A percentile compares a stretch with the other conserved stretches of the same genome.
These are phyloP conservation scores for Sabellastarte sp. DNA, from an alignment of 2,888 invertebrate genomes.

Conservation along the genomic window DNA sequence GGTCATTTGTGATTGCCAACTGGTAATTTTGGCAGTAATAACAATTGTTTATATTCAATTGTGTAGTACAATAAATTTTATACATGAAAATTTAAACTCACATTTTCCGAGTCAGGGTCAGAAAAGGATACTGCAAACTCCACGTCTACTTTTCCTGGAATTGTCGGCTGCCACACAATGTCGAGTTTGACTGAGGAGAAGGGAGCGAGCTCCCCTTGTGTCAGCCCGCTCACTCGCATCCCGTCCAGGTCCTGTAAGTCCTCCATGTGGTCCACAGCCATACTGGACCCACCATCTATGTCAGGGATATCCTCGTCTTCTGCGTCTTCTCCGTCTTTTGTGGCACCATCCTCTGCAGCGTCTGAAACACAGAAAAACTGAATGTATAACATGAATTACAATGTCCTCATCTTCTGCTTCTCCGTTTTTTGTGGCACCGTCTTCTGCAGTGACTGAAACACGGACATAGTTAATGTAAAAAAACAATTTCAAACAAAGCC, in stretches of 20 bases:
- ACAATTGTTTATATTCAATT: no score
- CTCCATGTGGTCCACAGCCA: background rate
- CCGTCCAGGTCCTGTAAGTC: background rate
- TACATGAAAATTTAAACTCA: no score
- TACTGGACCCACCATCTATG: background rate
- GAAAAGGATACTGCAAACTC: slow-evolving; percentile 53
- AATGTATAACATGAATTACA: no score
- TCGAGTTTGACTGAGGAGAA: slow-evolving; percentile 54
- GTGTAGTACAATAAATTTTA: no score
- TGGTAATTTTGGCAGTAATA: no score
- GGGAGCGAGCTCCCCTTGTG: slow-evolving; percentile 43
- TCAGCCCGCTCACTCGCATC: background rate
- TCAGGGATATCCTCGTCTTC: background rate
- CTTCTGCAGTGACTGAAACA: no score
- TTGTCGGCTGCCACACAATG: slow-evolving; percentile 55
- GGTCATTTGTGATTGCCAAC: no score
- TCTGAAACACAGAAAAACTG: no score
- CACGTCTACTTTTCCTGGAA: slow-evolving; percentile 51
- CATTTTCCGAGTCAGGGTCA: slow-evolving; percentile 51
- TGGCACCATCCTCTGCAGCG: background rate
- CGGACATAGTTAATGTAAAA: no score
- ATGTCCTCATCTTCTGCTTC: no score
- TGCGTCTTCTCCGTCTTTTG: background rate
- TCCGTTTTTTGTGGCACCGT: no score
- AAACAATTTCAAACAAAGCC: no score